Base-by-base conservation (phyloP, 2,888 invertebrate genomes). In the Artemia sp. region DNA sequence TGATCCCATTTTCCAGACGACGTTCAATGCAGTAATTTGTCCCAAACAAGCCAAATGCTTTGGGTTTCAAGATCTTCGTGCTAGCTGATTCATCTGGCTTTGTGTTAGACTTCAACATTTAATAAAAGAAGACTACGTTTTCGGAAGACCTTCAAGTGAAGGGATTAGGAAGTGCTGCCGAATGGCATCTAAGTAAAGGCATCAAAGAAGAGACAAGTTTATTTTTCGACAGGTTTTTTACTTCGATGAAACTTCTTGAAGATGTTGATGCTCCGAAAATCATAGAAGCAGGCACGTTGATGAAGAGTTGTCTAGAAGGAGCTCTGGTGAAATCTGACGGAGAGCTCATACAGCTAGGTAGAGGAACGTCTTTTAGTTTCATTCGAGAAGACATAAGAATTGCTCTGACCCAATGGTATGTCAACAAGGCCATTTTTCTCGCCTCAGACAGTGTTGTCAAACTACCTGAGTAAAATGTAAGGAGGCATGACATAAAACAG, bases 321-420 rank as follows among this genome's bases (percentile, higher is more conserved):
- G 67, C 51, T 51, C 12, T 58, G 51, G 51, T 12, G n/a, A 64
- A 67, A 51, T 14, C 52, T n/a, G 51, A 66, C n/a, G 12, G 14
- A 38, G 67, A 52, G 9, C 14, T 71, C 58, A 72, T 52, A 68
- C 51, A 52, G 51, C 12, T 12, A 67, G 24, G 70, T 24, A 68
- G 71, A 50, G 69, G 71, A 19, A 51, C 51, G 19, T 58, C 19
- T 70, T 12, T 66, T 38, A 53, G 64, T 8, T 24, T 69, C 12
- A 11, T 69, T 14, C 53, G 66, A 51, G 53, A n/a, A 14, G 72
- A 72, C 51, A 68, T 14, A 51, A 67, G 66, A 52, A n/a, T 68
- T 19, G 66, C 66, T 11, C 51, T 72, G 14, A 67, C 71, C 10
- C 70, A 72, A 70, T 72, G 72, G 69, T 72, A 51, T 53, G 72